Evolutionary conservation across 2,113 vertebrate genomes (phyloP).

Genomic region (Athene noctua): DNA sequence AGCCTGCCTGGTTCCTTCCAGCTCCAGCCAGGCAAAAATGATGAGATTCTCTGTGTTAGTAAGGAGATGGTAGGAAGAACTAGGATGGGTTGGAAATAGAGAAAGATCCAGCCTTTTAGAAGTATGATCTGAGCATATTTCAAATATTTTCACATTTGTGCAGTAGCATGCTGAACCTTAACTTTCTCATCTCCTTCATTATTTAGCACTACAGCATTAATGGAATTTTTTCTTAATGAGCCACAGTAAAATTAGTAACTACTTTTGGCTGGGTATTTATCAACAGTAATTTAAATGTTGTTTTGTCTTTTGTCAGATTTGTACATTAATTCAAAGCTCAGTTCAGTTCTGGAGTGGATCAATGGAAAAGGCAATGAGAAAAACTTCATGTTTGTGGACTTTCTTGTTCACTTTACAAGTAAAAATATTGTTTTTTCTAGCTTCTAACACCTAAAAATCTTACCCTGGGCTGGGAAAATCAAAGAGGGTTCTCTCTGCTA

Average conservation of each 20-base stretch:
- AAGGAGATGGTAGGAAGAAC: not conserved
- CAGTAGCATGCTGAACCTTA: not conserved
- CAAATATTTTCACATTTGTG: not conserved
- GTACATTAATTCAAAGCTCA: slow-evolving; percentile 2
- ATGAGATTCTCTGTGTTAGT: not conserved
- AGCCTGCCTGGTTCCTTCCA: not conserved
- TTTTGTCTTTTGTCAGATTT: slow-evolving; percentile 27
- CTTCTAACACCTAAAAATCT: not conserved
- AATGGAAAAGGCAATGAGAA: not conserved
- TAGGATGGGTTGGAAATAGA: not conserved
- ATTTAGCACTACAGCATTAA: slow-evolving; percentile 32
- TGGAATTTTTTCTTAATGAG: slow-evolving; percentile 22
- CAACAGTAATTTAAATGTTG: not conserved
- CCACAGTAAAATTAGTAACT: not conserved
- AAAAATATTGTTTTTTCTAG: not conserved
- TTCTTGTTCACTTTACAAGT: not conserved
- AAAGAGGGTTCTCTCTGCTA: not conserved
- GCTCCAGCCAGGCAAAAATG: not conserved
- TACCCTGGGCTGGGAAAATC: not conserved
- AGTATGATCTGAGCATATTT: not conserved
- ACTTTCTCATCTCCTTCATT: slow-evolving; percentile 21
- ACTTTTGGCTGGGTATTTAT: slow-evolving; percentile 18
- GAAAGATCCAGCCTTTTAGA: not conserved
- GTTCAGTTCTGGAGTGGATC: not conserved
- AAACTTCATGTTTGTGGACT: not conserved